Evolutionary conservation across 1,140 invertebrate species (phyloP).

Genomic region (Stenopsyche tienmushanensis): DNA sequence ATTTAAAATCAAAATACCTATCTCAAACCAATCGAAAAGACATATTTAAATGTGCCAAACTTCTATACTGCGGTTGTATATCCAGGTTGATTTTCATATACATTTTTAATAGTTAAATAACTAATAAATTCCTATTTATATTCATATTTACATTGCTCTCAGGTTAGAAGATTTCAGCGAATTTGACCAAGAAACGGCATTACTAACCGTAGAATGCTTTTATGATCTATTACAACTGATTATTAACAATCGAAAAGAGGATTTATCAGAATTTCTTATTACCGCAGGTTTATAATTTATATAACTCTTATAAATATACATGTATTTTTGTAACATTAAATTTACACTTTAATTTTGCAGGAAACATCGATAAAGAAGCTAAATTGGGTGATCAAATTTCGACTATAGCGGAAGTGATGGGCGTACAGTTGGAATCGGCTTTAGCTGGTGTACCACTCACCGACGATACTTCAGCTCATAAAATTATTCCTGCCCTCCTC

Average conservation of each 20-base stretch:
- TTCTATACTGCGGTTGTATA: constrained; percentile 47
- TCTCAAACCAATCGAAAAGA: neutral
- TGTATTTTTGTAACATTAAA: neutral
- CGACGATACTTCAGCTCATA: constrained; percentile 23
- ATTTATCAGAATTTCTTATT: constrained; percentile 50
- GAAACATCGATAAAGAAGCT: constrained; percentile 29
- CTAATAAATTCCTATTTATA: constrained; percentile 20
- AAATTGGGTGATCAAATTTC: constrained; percentile 28
- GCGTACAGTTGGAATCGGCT: constrained; percentile 11
- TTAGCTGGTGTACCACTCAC: neutral
- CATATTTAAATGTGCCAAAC: constrained; percentile 40
- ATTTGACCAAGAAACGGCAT: constrained; percentile 48
- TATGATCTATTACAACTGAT: constrained; percentile 53
- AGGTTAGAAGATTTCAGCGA: constrained; percentile 49
- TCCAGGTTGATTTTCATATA: constrained; percentile 34
- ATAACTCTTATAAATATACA: neutral
- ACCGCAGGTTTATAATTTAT: constrained; percentile 46
- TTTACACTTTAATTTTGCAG: constrained; percentile 25
- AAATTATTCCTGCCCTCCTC: constrained; percentile 17
- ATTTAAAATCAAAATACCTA: neutral
- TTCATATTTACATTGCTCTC: constrained; percentile 22
- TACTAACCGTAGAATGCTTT: constrained; percentile 56
- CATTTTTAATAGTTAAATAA: constrained; percentile 8
- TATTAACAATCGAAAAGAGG: constrained; percentile 44
- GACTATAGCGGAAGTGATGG: constrained; percentile 11